A percentile compares a stretch with the other conserved stretches of the same genome.
These are phyloP conservation scores for Vespertilio murinus DNA, from an alignment of 2,797 vertebrate genomes.

Conservation along the genomic window DNA sequence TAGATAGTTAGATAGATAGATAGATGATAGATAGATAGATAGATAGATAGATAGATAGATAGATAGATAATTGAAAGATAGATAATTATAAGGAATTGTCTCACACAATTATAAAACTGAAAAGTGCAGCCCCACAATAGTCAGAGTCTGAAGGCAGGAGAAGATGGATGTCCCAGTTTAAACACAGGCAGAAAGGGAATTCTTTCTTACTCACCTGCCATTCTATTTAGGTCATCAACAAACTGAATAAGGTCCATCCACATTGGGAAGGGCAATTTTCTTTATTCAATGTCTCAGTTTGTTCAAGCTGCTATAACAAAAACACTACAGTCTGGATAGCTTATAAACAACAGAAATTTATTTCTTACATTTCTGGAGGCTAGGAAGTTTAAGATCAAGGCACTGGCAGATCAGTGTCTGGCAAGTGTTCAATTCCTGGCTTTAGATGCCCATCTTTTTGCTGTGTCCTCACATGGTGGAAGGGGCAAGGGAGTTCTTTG, in stretches of 20 bases:
- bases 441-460: not conserved
- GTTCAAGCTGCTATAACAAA: not conserved
- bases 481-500: not conserved
- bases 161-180: not conserved
- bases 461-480: not conserved
- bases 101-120: not conserved
- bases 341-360: not conserved
- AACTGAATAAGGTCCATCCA: not conserved
- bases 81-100: not conserved
- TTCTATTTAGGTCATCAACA: not conserved
- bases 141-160: not conserved
- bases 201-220: not conserved
- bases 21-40: not conserved
- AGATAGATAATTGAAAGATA: not conserved
- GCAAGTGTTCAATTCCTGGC: not conserved
- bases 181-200: not conserved
- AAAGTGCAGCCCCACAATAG: not conserved
- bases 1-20: not conserved
- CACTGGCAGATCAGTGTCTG: not conserved
- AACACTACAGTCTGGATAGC: not conserved
- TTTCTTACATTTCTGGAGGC: not conserved
- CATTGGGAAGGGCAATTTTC: not conserved
- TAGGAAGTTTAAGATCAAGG: not conserved
- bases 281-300: not conserved
- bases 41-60: not conserved